Evolutionary conservation across 2,113 vertebrate genomes (phyloP).

Genomic region (Chauna torquata): DNA sequence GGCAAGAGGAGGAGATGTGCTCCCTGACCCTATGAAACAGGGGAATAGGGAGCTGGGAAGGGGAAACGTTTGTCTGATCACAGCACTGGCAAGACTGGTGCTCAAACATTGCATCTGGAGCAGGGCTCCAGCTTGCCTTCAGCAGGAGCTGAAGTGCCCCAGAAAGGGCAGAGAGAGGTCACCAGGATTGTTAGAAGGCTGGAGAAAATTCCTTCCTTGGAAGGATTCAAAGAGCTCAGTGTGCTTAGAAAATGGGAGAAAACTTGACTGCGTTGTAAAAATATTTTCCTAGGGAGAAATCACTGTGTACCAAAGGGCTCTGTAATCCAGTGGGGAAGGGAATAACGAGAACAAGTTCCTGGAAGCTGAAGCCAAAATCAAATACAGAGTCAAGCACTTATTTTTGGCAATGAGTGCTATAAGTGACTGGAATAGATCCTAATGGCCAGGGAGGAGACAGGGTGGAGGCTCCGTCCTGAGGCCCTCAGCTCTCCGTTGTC

Average conservation of each 20-base stretch:
- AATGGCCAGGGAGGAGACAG: neutral
- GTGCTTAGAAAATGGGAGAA: constrained; percentile 4
- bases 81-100: neutral
- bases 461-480: neutral
- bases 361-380: constrained; percentile 7
- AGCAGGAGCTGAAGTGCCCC: neutral
- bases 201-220: neutral
- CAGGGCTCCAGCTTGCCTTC: neutral
- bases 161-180: neutral
- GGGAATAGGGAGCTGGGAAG: neutral
- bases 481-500: neutral
- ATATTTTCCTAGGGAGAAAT: neutral
- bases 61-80: neutral
- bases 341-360: constrained; percentile 18
- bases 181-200: neutral
- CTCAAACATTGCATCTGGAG: neutral
- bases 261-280: neutral
- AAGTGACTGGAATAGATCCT: constrained; percentile 24
- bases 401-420: neutral
- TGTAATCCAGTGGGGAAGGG: constrained; percentile 5
- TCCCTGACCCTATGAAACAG: neutral
- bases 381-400: neutral
- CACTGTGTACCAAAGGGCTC: neutral
- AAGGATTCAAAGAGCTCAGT: neutral
- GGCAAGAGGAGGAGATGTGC: neutral